A percentile compares a stretch with the other conserved stretches of the same genome.
Conservation (phyloP, 2,797 vertebrate genomes). For the Xenopus petersii region DNA sequence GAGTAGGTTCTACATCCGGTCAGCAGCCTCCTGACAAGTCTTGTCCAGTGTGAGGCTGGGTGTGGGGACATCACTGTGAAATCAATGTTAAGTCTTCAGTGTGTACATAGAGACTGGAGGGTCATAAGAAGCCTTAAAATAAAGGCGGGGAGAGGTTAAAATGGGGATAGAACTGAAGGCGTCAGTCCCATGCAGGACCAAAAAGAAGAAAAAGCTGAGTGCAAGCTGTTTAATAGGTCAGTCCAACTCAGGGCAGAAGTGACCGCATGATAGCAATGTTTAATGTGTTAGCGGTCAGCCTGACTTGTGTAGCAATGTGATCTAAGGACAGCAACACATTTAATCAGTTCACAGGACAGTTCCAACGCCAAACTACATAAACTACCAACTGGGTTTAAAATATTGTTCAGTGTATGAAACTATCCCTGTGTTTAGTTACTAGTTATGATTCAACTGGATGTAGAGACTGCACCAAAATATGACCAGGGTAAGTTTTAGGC, state of each 20-base stretch:
- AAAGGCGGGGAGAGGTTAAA: conserved; percentile 6
- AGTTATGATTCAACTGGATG: too few species aligned
- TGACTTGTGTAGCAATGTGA: too few species aligned
- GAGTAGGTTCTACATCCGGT: conserved; percentile 78
- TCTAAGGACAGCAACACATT: too few species aligned
- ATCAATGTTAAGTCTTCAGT: conserved; percentile 25
- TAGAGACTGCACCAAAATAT: too few species aligned
- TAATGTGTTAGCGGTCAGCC: too few species aligned
- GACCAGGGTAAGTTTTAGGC: neutral
- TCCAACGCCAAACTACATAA: too few species aligned
- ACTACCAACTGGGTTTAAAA: too few species aligned
- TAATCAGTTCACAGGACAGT: too few species aligned
- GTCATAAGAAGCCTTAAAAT: conserved; percentile 6
- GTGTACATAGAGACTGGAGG: conserved; percentile 31
- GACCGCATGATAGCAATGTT: neutral
- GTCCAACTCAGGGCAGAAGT: conserved; percentile 15
- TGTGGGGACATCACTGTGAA: conserved; percentile 32
- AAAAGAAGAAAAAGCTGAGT: neutral
- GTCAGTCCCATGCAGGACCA: conserved; percentile 12
- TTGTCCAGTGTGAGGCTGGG: conserved; percentile 79
- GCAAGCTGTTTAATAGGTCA: neutral
- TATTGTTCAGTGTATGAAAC: too few species aligned
- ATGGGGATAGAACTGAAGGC: neutral
- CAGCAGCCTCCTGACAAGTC: conserved; percentile 88
- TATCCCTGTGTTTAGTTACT: too few species aligned